Evolutionary conservation across 2,113 vertebrate species (phyloP).

Genomic region (Sula dactylatra): DNA sequence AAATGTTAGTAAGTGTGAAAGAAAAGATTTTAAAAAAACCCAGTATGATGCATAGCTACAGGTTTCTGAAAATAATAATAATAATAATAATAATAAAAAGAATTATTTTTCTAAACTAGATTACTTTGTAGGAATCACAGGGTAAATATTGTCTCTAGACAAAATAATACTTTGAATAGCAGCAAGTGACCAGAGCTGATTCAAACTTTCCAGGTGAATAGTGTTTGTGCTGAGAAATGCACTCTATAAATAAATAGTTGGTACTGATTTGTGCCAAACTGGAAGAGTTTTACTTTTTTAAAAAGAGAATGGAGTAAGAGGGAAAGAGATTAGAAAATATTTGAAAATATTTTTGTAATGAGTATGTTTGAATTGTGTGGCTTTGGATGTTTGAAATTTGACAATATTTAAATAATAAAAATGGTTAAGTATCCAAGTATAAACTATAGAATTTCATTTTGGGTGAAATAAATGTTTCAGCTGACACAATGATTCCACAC

Average conservation of each 20-base stretch:
- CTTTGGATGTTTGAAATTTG: not conserved
- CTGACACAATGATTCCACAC: not conserved
- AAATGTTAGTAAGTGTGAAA: not conserved
- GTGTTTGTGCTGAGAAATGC: not conserved
- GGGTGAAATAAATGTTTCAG: not conserved
- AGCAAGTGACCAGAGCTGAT: not conserved
- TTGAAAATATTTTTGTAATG: not conserved
- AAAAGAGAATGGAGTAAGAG: no score
- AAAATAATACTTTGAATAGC: conserved; percentile 5
- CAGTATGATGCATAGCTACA: not conserved
- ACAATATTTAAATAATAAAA: not conserved
- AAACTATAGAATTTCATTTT: not conserved
- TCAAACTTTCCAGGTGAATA: conserved; percentile 39
- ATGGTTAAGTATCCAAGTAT: not conserved
- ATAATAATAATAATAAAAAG: not conserved
- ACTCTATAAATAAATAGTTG: not conserved
- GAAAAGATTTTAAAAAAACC: not conserved
- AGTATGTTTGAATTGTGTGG: not conserved
- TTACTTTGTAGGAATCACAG: not conserved
- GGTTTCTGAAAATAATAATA: not conserved
- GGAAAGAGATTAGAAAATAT: not conserved
- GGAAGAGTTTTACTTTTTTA: not conserved
- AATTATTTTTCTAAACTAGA: not conserved
- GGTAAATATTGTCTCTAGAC: conserved; percentile 12
- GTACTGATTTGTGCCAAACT: not conserved